Evolutionary conservation across 2,113 vertebrate genomes (phyloP), one percentile per base, ranked within the genome.

Genomic region (Casuarius casuarius): DNA sequence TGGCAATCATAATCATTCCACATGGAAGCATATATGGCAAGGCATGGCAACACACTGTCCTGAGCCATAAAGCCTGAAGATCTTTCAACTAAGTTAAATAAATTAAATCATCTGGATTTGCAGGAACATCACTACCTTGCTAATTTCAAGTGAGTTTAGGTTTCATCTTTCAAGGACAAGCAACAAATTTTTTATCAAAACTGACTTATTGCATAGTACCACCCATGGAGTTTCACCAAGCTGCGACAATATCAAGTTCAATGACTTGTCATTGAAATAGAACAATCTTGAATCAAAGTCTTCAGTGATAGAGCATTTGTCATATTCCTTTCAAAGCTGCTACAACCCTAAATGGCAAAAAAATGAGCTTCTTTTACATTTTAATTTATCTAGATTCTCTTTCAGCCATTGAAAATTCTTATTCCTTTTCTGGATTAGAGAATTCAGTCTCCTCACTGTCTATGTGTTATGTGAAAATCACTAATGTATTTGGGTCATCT

Each of bases 1-100:
- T 20, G 52, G 17, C 11, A 31, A 6, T 38, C 19, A 25, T n/a
- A 12, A 26, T 29, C 8, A 11, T 65, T 74, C 52, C 2, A 8
- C 16, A 40, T 0, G 3, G 56, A 44, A 61, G 14, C 19, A 31
- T 26, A 29, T 6, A 51, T 10, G 0, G 3, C 4, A 56, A 63
- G 40, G 22, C 40, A 40, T 28, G 40, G 40, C 25, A 80, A 4
- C n/a, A 44, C 9, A 19, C 12, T 65, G 13, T 8, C 20, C 25
- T 21, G 25, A 56, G 38, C 40, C 54, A 1, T 46, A 59, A 31
- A 17, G 5, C 21, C 9, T 82, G 12, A 78, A 78, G 29, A 40
- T 6, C 7, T 87, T 75, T 89, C 40, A 62, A 40, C 6, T 35
- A 78, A 67, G 10, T 74, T 68, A n/a, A 70, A 65, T 9, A 5